Evolutionary conservation across 2,797 vertebrate species (phyloP), one percentile per base, ranked within the genome.

Genomic region (Orestias chungarensis): DNA sequence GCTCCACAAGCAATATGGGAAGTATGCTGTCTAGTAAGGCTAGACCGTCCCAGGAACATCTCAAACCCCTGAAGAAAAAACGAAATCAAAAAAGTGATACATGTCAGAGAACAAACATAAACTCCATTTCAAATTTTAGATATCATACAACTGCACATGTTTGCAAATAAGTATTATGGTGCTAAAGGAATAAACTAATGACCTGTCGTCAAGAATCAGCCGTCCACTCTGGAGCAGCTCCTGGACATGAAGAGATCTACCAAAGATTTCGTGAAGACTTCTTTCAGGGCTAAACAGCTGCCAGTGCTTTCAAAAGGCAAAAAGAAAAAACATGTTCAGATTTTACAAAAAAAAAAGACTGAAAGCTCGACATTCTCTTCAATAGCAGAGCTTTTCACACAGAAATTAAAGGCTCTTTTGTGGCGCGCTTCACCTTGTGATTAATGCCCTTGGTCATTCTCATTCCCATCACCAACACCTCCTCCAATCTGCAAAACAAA

Each of bases 401-500:
- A 54, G 31, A 4, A 27, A 27, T 23, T 8, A 54, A 70, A 74
- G 11, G 1, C 2, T 38, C 50, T 64, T 62, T 57, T 73, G 43
- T 66, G 42, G n/a, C 17, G 23, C 20, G 27, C 29, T 76, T 92
- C 79, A 98, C 97, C 96, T 96, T 79, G 0, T 96, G 95, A 40
- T 92, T 90, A 82, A 99, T 66, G 52, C 98, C 97, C 43, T 92
- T 82, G 0, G 94, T 93, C 1, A 93, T 95, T 57, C 96, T 95
- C 77, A 99, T 92, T n/a, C 97, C 97, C 93, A 97, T 92, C 54
- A 92, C 92, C 85, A 99, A 87, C 86, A 96, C 91, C 87, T 98
- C 97, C 91, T 97, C 96, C 90, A 98, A 75, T 67, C 97, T 99
- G 87, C 2, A 31, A 82, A 80, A 71, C 57, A 86, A 67, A 86